Evolutionary conservation across 2,888 invertebrate genomes (phyloP).

Genomic region (Andrena trimmerana): DNA sequence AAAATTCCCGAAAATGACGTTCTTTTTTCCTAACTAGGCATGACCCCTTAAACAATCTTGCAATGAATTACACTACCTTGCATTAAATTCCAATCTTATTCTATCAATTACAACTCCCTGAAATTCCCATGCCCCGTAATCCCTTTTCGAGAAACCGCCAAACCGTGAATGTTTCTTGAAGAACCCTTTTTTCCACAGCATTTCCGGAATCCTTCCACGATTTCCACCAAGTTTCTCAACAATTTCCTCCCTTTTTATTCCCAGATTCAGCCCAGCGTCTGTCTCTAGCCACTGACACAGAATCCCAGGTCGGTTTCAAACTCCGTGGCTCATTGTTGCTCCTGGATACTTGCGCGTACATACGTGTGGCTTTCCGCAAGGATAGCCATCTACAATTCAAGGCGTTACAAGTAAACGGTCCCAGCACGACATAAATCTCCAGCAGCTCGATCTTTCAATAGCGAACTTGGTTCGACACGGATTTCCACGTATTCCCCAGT

Average conservation of each 20-base stretch:
- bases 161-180: too few relatives aligned
- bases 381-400: slow-evolving; percentile 80
- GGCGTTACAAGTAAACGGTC: slow-evolving; percentile 80
- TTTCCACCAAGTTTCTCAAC: not conserved
- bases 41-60: too few relatives aligned
- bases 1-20: too few relatives aligned
- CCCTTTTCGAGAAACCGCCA: too few relatives aligned
- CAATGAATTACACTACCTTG: too few relatives aligned
- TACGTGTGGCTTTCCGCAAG: slow-evolving; percentile 70
- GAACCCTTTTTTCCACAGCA: too few relatives aligned
- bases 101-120: too few relatives aligned
- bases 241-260: too few relatives aligned
- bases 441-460: slow-evolving; percentile 78
- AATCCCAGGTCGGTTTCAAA: slow-evolving; percentile 73
- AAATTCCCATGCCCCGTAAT: too few relatives aligned
- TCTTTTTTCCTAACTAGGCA: too few relatives aligned
- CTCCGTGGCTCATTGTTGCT: slow-evolving; percentile 73
- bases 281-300: not conserved
- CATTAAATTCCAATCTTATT: too few relatives aligned
- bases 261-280: not conserved
- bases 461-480: slow-evolving; percentile 64
- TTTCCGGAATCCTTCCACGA: too few relatives aligned
- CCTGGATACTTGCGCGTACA: slow-evolving; percentile 50
- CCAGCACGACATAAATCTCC: slow-evolving; percentile 79
- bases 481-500: slow-evolving; percentile 73